phyloP scores from a whole-genome alignment of 2,113 vertebrate species.

The Ammospiza nelsoni region DNA sequence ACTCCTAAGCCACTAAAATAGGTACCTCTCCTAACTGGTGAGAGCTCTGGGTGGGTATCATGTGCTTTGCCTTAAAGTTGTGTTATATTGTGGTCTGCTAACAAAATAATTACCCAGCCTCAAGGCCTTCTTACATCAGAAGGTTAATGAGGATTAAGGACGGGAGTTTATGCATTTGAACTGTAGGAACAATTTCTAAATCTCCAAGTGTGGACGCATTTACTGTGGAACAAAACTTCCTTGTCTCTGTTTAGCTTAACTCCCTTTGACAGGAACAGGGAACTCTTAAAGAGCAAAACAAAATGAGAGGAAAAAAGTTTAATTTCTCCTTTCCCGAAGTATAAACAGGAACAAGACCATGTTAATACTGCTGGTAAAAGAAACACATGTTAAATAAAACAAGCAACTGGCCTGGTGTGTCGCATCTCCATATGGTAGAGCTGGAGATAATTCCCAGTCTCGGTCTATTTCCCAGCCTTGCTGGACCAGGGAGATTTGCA shows the following conservation, averaged over 20 bases:
- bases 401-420: background rate
- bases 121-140: background rate
- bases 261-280: conserved; percentile 42
- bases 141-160: background rate
- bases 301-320: conserved; percentile 23
- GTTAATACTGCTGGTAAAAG: conserved; percentile 9
- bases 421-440: background rate
- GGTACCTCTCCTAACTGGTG: background rate
- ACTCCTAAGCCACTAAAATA: background rate
- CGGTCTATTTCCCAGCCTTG: background rate
- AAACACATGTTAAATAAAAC: conserved; percentile 21
- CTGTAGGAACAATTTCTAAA: background rate
- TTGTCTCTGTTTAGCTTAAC: conserved; percentile 53
- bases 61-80: background rate
- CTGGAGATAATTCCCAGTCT: background rate
- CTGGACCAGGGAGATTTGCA: background rate
- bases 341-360: conserved; percentile 54
- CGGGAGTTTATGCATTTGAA: background rate
- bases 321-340: conserved; percentile 29
- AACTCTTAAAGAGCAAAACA: conserved; percentile 1
- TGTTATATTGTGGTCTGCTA: background rate
- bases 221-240: background rate
- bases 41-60: background rate
- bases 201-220: background rate
- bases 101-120: background rate